Evolutionary conservation across 2,797 vertebrate species (phyloP).

Genomic region (Rhabdomys pumilio): DNA sequence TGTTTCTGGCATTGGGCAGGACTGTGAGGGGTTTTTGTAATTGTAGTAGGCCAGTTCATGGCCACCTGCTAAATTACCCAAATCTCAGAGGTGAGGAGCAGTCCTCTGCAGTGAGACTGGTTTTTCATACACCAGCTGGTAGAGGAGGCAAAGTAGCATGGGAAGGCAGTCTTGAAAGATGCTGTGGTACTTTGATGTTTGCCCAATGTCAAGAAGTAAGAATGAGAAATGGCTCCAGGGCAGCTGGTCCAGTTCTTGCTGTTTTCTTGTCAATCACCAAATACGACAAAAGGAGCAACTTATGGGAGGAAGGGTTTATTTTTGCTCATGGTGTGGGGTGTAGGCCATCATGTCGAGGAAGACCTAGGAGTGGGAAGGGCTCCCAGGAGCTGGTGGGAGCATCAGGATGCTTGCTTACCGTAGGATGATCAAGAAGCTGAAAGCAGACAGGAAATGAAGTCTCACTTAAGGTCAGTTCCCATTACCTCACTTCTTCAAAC

Average conservation of each 20-base stretch:
- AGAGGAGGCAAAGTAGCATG: not conserved
- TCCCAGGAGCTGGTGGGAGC: not conserved
- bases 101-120: not conserved
- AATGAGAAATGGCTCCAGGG: not conserved
- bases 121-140: not conserved
- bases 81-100: not conserved
- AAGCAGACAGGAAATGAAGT: not conserved
- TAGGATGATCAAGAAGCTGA: not conserved
- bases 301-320: not conserved
- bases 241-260: not conserved
- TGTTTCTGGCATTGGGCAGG: not conserved
- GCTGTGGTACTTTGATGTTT: not conserved
- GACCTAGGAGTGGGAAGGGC: not conserved
- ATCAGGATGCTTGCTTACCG: not conserved
- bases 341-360: not conserved
- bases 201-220: not conserved
- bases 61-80: conserved; percentile 49
- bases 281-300: not conserved
- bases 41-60: not conserved
- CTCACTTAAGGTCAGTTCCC: not conserved
- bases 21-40: not conserved
- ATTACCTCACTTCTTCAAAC: not conserved
- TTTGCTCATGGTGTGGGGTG: not conserved
- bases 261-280: not conserved
- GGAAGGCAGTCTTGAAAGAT: not conserved